Evolutionary conservation across 2,113 vertebrate genomes (phyloP).

Genomic region (Microtus ochrogaster): DNA sequence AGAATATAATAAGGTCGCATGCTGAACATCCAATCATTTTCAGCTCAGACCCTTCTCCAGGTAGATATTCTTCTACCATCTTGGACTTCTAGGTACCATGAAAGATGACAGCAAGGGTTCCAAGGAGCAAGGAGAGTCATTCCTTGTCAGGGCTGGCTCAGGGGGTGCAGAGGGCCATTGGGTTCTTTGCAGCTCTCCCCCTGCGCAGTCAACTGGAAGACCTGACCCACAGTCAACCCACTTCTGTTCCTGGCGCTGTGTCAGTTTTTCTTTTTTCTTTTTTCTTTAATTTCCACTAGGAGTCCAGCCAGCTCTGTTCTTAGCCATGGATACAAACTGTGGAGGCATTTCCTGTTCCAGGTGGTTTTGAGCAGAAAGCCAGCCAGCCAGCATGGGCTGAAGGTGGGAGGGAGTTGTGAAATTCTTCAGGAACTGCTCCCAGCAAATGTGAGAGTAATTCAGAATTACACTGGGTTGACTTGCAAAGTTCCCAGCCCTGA

Average conservation of each 20-base stretch:
- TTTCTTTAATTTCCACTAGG: constrained; percentile 64
- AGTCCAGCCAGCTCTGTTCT: constrained; percentile 79
- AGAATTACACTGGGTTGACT: constrained; percentile 65
- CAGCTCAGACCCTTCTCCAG: fast-evolving
- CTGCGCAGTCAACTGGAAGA: constrained; percentile 63
- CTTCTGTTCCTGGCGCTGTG: constrained; percentile 77
- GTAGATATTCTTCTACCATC: not conserved
- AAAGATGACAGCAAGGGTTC: not conserved
- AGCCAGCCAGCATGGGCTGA: constrained; percentile 84
- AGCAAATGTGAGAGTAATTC: constrained; percentile 80
- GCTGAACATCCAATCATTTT: not conserved
- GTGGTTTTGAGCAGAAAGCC: constrained; percentile 80
- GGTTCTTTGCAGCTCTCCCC: constrained; percentile 10
- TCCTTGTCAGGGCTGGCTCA: not conserved
- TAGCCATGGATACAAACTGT: constrained; percentile 81
- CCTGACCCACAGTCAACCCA: constrained; percentile 78
- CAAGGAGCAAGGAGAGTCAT: fast-evolving
- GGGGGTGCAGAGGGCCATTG: not conserved
- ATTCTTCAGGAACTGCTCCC: constrained; percentile 84
- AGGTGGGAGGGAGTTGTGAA: constrained; percentile 81
- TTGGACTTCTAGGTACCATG: not conserved
- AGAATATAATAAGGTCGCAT: fast-evolving
- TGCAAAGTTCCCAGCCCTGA: constrained; percentile 80
- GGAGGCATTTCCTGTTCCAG: constrained; percentile 87
- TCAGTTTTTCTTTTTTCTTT: constrained; percentile 51